Percentiles rank a stretch among this genome's conserved stretches.
Evolutionary conservation across 1,140 invertebrate species (phyloP).

Genomic region (Drosophila tani): DNA sequence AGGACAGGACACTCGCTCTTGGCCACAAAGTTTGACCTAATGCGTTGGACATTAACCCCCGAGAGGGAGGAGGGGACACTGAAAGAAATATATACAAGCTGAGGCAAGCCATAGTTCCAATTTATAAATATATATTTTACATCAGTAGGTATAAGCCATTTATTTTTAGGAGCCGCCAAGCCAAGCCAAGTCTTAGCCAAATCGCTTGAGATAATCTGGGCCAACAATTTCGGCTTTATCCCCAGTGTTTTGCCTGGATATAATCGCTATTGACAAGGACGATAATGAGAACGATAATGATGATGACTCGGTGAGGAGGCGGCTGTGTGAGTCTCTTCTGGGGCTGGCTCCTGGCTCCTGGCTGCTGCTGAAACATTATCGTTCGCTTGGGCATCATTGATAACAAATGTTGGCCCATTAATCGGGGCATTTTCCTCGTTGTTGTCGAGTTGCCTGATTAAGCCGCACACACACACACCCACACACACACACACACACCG

Average conservation of each 20-base stretch:
- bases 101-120: background rate
- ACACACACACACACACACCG: constrained; percentile 6
- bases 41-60: constrained; percentile 15
- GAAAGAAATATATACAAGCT: background rate
- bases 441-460: constrained; percentile 52
- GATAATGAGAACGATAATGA: constrained; percentile 54
- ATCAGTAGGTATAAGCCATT: background rate
- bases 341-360: background rate
- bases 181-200: background rate
- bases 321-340: background rate
- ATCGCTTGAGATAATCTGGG: background rate
- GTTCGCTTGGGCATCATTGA: constrained; percentile 74
- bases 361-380: constrained; percentile 62
- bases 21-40: constrained; percentile 50
- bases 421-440: constrained; percentile 53
- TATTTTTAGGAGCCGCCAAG: background rate
- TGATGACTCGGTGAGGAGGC: constrained; percentile 17
- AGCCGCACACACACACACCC: constrained; percentile 24
- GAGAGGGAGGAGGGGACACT: constrained; percentile 14
- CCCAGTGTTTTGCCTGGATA: constrained; percentile 5
- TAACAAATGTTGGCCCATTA: constrained; percentile 75
- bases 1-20: constrained; percentile 32
- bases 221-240: constrained; percentile 2
- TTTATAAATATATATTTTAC: background rate
- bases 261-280: constrained; percentile 51